Conservation (phyloP, 2,888 invertebrate species). For the Timema cristinae region DNA sequence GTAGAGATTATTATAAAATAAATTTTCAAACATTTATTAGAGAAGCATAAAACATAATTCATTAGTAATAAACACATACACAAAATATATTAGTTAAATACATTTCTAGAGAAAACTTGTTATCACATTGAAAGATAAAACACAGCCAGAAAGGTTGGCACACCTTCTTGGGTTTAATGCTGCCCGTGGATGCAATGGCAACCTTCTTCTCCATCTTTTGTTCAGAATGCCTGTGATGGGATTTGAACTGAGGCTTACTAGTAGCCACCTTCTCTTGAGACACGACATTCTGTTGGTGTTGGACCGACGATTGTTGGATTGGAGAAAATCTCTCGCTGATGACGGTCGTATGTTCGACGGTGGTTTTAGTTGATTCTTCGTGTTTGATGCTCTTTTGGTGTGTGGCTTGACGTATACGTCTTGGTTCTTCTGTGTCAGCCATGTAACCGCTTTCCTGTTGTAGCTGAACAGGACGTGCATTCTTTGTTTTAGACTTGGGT, state of each 20-base stretch:
- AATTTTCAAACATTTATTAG: too few species aligned
- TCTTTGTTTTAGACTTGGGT: conserved; percentile 51
- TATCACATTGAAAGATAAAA: background rate
- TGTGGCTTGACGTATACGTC: conserved; percentile 38
- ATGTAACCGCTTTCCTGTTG: conserved; percentile 58
- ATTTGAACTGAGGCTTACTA: conserved; percentile 23
- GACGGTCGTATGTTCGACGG: conserved; percentile 33
- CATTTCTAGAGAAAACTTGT: too few species aligned
- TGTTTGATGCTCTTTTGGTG: conserved; percentile 38
- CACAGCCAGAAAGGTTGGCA: background rate
- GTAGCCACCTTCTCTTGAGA: conserved; percentile 23
- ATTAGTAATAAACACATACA: too few species aligned
- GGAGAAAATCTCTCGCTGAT: conserved; percentile 30
- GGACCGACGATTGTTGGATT: conserved; percentile 17
- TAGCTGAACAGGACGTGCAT: conserved; percentile 40
- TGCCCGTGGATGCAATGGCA: conserved; percentile 11
- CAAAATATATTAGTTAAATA: too few species aligned
- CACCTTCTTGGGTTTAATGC: conserved; percentile 23
- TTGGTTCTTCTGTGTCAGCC: conserved; percentile 65
- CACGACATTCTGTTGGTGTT: conserved; percentile 24
- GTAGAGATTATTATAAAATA: too few species aligned
- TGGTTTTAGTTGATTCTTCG: conserved; percentile 39
- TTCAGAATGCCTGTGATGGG: conserved; percentile 27
- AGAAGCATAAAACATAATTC: too few species aligned
- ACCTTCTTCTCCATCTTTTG: conserved; percentile 29